phyloP scores from a whole-genome alignment of 2,113 vertebrate genomes.

The Epinephelus cyanopodus region DNA sequence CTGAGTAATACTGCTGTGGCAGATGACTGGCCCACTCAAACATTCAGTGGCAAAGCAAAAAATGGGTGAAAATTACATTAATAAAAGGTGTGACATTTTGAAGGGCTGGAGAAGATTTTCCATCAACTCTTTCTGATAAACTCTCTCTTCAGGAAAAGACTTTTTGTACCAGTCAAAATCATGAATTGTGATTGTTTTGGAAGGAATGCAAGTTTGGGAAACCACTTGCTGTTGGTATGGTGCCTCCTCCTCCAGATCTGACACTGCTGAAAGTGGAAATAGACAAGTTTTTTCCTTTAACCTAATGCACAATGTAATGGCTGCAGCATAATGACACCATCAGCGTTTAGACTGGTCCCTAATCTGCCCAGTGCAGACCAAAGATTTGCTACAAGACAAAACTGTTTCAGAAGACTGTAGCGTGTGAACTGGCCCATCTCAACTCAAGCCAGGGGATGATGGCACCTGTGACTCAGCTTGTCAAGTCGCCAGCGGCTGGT shows the following conservation, averaged over 20 bases:
- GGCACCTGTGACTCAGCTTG: no score
- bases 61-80: slow-evolving; percentile 64
- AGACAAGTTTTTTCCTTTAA: no score
- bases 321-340: no score
- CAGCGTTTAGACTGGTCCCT: no score
- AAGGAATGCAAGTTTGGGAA: slow-evolving; percentile 4
- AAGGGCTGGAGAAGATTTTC: slow-evolving; percentile 60
- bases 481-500: no score
- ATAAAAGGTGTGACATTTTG: slow-evolving; percentile 72
- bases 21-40: slow-evolving; percentile 77
- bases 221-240: not conserved
- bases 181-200: slow-evolving; percentile 3
- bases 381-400: no score
- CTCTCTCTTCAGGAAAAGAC: slow-evolving; percentile 17
- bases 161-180: slow-evolving; percentile 21
- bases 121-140: slow-evolving; percentile 57
- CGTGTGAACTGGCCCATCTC: no score
- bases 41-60: slow-evolving; percentile 52
- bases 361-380: no score
- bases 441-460: no score
- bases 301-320: no score
- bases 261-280: not conserved
- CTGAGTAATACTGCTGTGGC: slow-evolving; percentile 75
- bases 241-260: not conserved
- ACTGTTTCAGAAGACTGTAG: no score